Percentiles rank a stretch among this genome's conserved stretches.
Conservation (phyloP, 2,888 invertebrate genomes). For the Andrena minutula region DNA sequence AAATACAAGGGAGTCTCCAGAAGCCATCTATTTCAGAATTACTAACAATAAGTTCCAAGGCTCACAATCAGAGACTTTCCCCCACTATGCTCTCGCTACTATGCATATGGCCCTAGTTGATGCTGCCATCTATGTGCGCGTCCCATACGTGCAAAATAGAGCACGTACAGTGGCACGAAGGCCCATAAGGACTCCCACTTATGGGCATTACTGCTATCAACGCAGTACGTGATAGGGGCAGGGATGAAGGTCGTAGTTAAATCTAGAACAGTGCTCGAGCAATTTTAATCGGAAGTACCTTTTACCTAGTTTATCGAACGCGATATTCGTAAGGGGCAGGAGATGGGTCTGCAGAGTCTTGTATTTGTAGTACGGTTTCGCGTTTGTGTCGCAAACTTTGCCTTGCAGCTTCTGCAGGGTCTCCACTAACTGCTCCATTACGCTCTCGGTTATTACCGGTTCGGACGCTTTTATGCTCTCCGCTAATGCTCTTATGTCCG, state of each 20-base stretch:
- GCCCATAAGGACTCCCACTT: neutral
- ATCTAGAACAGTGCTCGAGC: conserved; percentile 21
- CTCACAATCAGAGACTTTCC: too few relatives aligned
- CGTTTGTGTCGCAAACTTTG: conserved; percentile 88
- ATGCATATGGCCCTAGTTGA: too few relatives aligned
- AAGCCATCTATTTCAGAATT: too few relatives aligned
- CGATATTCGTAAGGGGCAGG: conserved; percentile 90
- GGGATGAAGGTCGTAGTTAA: conserved; percentile 11
- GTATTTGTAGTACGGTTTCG: conserved; percentile 89
- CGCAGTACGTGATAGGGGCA: neutral
- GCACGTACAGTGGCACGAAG: too few relatives aligned
- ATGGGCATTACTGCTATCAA: neutral
- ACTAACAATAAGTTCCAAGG: too few relatives aligned
- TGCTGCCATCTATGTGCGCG: too few relatives aligned
- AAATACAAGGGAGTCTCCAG: too few relatives aligned
- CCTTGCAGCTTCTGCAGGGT: conserved; percentile 88
- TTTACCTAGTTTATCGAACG: conserved; percentile 89
- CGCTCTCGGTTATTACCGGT: conserved; percentile 87
- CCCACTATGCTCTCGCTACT: too few relatives aligned
- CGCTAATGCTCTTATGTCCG: conserved; percentile 87
- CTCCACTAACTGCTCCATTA: conserved; percentile 87
- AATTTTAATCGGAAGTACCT: conserved; percentile 84
- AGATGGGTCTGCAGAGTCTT: conserved; percentile 89
- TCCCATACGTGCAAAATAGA: too few relatives aligned
- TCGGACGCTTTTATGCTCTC: conserved; percentile 86